Conservation (phyloP, 2,113 vertebrate species). For the Cyanoderma ruficeps region DNA sequence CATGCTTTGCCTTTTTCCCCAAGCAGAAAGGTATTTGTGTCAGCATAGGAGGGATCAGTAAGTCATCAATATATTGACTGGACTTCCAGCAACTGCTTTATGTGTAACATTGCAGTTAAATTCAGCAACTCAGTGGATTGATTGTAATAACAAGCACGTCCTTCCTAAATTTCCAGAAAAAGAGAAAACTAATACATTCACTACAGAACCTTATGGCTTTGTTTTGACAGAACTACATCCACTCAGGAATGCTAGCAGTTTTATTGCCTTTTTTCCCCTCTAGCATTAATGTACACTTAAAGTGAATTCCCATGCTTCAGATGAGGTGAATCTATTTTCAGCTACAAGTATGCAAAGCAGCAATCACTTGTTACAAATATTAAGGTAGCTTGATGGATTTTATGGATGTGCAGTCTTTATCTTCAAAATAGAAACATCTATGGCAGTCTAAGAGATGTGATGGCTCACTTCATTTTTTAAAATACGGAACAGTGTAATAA, state of each 20-base stretch:
- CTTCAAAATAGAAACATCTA: background rate
- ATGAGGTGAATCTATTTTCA: slow-evolving; percentile 2
- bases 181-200: background rate
- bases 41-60: background rate
- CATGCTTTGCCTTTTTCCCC: background rate
- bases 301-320: background rate
- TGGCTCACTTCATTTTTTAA: background rate
- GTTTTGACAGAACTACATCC: background rate
- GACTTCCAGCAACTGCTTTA: background rate
- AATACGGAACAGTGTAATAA: background rate
- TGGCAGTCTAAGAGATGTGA: background rate
- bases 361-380: background rate
- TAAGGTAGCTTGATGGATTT: background rate
- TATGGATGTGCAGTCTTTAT: background rate
- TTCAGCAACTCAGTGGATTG: background rate
- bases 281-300: background rate
- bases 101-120: background rate
- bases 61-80: background rate
- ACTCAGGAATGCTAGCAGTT: background rate
- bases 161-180: background rate
- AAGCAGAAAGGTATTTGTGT: background rate
- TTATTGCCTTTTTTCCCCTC: background rate
- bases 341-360: background rate
- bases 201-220: background rate
- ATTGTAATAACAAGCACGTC: background rate